Evolutionary conservation across 2,888 invertebrate genomes (phyloP).

Genomic region (Drosophila antonietae): DNA sequence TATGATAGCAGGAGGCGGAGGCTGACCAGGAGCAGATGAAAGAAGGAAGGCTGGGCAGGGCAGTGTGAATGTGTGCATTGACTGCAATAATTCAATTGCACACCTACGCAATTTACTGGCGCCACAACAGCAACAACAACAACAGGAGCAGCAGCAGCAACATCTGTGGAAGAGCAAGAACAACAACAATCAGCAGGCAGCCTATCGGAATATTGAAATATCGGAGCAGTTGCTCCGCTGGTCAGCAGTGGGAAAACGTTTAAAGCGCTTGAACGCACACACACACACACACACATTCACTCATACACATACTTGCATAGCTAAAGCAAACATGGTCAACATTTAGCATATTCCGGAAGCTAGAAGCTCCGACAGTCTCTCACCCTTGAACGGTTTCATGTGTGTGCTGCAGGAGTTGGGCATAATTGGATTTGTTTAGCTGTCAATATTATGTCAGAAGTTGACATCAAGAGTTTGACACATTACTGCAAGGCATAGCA

Average conservation of each 20-base stretch:
- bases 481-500: constrained; percentile 36
- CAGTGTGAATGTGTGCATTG: constrained; percentile 69
- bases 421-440: constrained; percentile 80
- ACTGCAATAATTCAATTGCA: constrained; percentile 80
- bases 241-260: constrained; percentile 66
- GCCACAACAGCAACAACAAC: constrained; percentile 27
- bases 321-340: constrained; percentile 44
- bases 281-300: constrained; percentile 1
- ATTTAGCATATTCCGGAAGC: constrained; percentile 58
- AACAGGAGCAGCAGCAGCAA: constrained; percentile 21
- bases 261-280: constrained; percentile 68
- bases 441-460: constrained; percentile 80
- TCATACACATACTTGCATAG: constrained; percentile 5
- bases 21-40: background rate
- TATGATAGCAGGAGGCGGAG: constrained; percentile 48
- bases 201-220: constrained; percentile 60
- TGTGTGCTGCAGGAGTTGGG: constrained; percentile 62
- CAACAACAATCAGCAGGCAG: constrained; percentile 34
- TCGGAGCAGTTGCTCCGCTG: constrained; percentile 38
- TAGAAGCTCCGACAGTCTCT: constrained; percentile 12
- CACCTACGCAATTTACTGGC: constrained; percentile 75
- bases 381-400: constrained; percentile 17
- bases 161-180: constrained; percentile 3
- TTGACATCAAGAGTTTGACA: constrained; percentile 73
- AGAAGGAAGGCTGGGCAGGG: background rate